Evolutionary conservation across 2,797 vertebrate species (phyloP), one percentile per base, ranked within the genome.

Genomic region (Acipenser transmontanus): DNA sequence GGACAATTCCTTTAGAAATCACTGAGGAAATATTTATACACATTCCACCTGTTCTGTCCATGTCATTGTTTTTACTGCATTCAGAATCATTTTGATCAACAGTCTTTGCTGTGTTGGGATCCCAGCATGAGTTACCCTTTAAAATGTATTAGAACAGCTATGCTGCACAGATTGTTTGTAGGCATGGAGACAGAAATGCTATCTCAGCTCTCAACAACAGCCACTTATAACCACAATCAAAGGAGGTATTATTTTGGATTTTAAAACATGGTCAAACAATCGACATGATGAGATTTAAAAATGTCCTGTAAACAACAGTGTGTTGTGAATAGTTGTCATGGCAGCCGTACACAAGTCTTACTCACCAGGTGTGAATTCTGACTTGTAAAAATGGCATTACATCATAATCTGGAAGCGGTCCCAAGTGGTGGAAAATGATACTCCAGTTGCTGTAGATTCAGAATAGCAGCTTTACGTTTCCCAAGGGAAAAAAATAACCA

Each of bases 171-270:
- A 34, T 34, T 34, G 34, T 72, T 76, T 80, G 80, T 79, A 75
- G 75, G 6, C 0, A 47, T 77, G 76, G 67, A n/a, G 49, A 79
- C 70, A 65, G 64, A 78, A 70, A 71, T 61, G 76, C 66, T 73
- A 74, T 71, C 77, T 72, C 74, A 74, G 74, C 71, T 64, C 75
- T 73, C 61, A 70, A 74, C 77, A 77, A 75, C 72, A 74, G 76
- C 61, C 0, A 68, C 20, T 62, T 76, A 54, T 54, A 69, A 67
- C 69, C 59, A 66, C 9, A 57, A 59, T 54, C 65, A 34, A 34
- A 34, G 34, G 34, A 34, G 17, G 1, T 17, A 64, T 59, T 6
- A 50, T 14, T 17, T 4, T 17, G 17, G 17, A 17, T 17, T 17
- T 17, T 17, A 17, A 17, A 17, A 17, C 17, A 17, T 17, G 17